A percentile compares a stretch with the other conserved stretches of the same genome.
These are phyloP conservation scores for Zootermopsis nevadensis DNA, from an alignment of 2,888 invertebrate species.

Conservation along the genomic window DNA sequence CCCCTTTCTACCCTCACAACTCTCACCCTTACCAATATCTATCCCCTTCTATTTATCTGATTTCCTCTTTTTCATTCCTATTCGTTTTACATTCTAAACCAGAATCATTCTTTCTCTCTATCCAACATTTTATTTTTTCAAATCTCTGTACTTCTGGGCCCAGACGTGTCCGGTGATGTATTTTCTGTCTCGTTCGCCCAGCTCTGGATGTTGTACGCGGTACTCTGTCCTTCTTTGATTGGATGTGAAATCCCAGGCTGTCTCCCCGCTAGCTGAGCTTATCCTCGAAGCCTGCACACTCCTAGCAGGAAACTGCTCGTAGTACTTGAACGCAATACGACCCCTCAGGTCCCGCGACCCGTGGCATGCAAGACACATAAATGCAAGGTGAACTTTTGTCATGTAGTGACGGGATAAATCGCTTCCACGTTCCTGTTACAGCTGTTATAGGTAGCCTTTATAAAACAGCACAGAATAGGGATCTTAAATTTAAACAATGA, in stretches of 20 bases:
- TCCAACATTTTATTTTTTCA: not conserved
- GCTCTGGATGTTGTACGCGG: not conserved
- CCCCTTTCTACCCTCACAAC: constrained; percentile 2
- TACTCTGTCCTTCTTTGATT: constrained; percentile 23
- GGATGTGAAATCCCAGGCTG: constrained; percentile 7
- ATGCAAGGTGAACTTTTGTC: not conserved
- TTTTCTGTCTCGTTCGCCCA: not conserved
- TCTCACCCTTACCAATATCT: not conserved
- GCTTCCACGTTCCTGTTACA: no score
- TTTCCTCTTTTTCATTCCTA: not conserved
- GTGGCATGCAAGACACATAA: not conserved
- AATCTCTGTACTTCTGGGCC: not conserved
- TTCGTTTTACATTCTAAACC: not conserved
- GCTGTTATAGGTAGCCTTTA: no score
- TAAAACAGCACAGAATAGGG: no score
- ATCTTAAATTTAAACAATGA: no score
- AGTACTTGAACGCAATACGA: constrained; percentile 21
- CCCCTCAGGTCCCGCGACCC: constrained; percentile 41
- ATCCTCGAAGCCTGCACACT: constrained; percentile 4
- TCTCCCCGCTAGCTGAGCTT: not conserved
- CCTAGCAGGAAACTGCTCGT: not conserved
- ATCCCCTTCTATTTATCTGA: not conserved
- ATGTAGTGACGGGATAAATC: no score
- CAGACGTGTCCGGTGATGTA: not conserved
- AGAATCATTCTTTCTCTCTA: not conserved